phyloP scores from a whole-genome alignment of 1,140 invertebrate genomes.

The Magallana angulata region DNA sequence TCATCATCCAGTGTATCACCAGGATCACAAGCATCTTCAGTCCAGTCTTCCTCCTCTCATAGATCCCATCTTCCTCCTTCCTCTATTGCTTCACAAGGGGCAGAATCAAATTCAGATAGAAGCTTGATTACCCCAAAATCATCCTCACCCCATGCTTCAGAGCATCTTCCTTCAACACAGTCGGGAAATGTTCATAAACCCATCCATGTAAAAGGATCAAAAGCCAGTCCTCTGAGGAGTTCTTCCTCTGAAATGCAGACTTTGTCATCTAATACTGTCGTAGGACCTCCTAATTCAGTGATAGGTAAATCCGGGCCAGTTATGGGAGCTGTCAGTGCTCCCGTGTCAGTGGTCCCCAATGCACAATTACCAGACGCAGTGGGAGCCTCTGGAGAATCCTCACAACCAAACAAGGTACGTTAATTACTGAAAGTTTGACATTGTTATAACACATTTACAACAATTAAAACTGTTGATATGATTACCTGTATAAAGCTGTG shows the following conservation, averaged over 20 bases:
- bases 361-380: conserved; percentile 7
- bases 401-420: background rate
- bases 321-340: background rate
- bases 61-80: background rate
- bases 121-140: background rate
- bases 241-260: background rate
- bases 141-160: background rate
- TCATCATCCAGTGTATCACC: background rate
- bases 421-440: background rate
- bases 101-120: conserved; percentile 1
- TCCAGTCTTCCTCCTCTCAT: conserved; percentile 5
- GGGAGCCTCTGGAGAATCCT: background rate
- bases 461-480: too few relatives aligned
- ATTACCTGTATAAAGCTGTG: too few relatives aligned
- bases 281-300: background rate
- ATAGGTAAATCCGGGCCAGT: background rate
- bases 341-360: background rate
- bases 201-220: background rate
- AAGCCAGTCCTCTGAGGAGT: background rate
- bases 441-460: too few relatives aligned
- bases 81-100: background rate
- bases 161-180: background rate
- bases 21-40: background rate
- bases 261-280: background rate
- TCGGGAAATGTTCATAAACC: background rate